Conservation (phyloP, 2,888 invertebrate species). For the Amphiduros pacificus region DNA sequence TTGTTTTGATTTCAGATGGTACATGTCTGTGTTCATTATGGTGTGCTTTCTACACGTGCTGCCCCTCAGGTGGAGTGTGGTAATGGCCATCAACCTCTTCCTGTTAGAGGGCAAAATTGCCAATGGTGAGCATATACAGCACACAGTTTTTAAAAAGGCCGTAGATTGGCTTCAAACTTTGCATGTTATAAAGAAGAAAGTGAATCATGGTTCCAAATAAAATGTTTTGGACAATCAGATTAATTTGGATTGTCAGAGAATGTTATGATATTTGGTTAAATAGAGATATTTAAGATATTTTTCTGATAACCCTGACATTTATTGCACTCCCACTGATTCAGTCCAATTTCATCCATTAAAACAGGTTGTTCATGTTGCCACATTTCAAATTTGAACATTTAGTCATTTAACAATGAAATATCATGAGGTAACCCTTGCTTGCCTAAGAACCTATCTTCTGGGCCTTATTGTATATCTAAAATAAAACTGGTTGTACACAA, state of each 20-base stretch:
- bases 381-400: too few species aligned
- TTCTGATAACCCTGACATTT: too few species aligned
- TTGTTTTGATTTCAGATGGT: slow-evolving; percentile 3
- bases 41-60: slow-evolving; percentile 4
- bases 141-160: background rate
- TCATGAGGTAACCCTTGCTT: background rate
- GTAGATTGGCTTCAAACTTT: too few species aligned
- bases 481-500: background rate
- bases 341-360: too few species aligned
- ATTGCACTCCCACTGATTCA: too few species aligned
- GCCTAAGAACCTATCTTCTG: background rate
- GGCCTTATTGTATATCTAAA: background rate
- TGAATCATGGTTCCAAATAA: too few species aligned
- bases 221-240: too few species aligned
- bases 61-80: slow-evolving; percentile 9
- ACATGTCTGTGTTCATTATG: background rate
- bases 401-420: background rate
- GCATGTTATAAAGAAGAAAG: too few species aligned
- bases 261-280: too few species aligned
- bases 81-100: slow-evolving; percentile 5
- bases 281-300: too few species aligned
- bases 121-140: background rate
- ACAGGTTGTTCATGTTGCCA: too few species aligned
- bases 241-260: too few species aligned
- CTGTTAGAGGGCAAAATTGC: slow-evolving; percentile 7